Evolutionary conservation across 2,888 invertebrate species (phyloP), one percentile per base, ranked within the genome.

Genomic region (Yponomeuta evonymella): DNA sequence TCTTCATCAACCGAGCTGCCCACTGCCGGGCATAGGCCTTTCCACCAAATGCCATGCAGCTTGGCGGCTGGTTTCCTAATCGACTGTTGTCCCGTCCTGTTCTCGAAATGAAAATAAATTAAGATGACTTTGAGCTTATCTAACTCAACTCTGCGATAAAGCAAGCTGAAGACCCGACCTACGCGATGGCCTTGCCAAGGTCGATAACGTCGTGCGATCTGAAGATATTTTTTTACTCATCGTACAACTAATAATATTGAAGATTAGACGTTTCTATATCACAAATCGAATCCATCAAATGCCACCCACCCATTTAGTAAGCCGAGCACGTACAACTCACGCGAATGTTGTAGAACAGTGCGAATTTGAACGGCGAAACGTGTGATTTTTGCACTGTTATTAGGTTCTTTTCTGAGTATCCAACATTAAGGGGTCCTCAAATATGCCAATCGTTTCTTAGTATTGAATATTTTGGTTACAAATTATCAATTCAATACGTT

Each of bases 161-260:
- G 29, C 12, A 30, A 33, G 65, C 2, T 11, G 0, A 33, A 30
- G 65, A 63, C 29, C 33, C 30, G 65, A 30, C 29, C 30, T 65
- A 71, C 75, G 69, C 51, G 70, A 71, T 78, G 78, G 75, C 79
- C 79, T 79, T 79, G 79, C 70, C 64, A 76, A 78, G 79, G 79
- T 79, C 78, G 78, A 76, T 79, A 77, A 74, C 75, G 73, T 69
- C 72, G 69, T 69, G 64, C 69, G 74, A 71, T 74, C 71, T 23
- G 2, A 2, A 68, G 68, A 68, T 68, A 68, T 30, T 36, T 48
- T 74, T 74, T 73, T 73, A 62, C 48, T 30, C 48, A 63, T 67
- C 48, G 65, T 65, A 48, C 70, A 43, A 29, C 65, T 64, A 65
- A 65, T 64, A 65, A 65, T 65, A 48, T 12, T 23, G 48, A n/a